Percentiles rank a stretch among this genome's conserved stretches.
These are phyloP conservation scores for Agelaius tricolor DNA, from an alignment of 2,113 vertebrate genomes.

Conservation along the genomic window DNA sequence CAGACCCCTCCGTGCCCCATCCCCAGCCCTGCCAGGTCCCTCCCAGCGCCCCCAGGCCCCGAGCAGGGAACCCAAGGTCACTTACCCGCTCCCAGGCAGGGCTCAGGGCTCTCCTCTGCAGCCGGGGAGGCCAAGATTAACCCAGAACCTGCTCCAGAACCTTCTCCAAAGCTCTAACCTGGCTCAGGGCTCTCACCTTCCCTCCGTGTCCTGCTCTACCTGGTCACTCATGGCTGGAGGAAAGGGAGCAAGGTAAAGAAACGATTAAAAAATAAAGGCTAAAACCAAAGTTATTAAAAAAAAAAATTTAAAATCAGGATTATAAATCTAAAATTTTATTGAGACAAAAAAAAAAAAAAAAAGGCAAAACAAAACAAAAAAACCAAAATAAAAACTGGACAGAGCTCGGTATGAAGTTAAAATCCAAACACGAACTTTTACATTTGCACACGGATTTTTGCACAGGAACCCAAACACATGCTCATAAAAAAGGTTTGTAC, in stretches of 20 bases:
- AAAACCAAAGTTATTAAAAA: neutral
- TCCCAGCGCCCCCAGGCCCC: neutral
- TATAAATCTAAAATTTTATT: slow-evolving; percentile 89
- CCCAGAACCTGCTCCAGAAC: neutral
- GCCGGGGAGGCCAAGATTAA: neutral
- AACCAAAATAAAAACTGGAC: slow-evolving; percentile 44
- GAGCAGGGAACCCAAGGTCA: neutral
- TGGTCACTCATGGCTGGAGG: neutral
- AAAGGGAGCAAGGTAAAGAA: neutral
- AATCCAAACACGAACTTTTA: slow-evolving; percentile 75
- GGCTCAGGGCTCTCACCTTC: neutral
- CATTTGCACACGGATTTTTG: slow-evolving; percentile 74
- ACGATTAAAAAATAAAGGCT: neutral
- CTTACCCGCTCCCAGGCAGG: neutral
- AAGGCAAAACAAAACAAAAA: neutral
- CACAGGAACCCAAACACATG: slow-evolving; percentile 81
- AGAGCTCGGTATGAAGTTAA: slow-evolving; percentile 72
- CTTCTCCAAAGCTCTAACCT: neutral
- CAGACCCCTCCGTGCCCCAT: too few relatives aligned
- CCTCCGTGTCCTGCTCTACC: neutral
- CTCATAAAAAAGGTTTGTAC: slow-evolving; percentile 72
- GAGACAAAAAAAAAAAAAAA: slow-evolving; percentile 67
- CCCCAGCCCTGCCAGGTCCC: neutral
- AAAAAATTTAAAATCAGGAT: slow-evolving; percentile 44
- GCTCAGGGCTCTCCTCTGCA: neutral